Conservation (phyloP, 2,888 invertebrate genomes). For the Gari tellinella region DNA sequence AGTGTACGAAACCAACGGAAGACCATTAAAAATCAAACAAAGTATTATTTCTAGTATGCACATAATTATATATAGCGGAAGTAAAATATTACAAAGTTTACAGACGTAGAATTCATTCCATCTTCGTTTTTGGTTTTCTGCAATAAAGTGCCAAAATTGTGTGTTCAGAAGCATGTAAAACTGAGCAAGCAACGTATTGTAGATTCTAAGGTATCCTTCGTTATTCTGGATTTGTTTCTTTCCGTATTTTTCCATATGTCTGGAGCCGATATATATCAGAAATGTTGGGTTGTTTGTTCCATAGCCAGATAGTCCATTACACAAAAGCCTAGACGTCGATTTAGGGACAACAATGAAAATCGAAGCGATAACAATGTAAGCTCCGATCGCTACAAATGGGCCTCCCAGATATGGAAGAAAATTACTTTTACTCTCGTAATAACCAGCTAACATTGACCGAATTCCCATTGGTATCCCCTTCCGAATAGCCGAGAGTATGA, state of each 20-base stretch:
- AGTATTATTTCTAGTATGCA: constrained; percentile 44
- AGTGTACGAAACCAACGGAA: constrained; percentile 47
- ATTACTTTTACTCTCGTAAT: constrained; percentile 40
- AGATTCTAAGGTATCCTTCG: constrained; percentile 41
- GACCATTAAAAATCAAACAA: constrained; percentile 38
- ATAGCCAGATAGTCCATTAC: constrained; percentile 25
- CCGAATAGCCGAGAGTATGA: constrained; percentile 36
- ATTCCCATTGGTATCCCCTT: constrained; percentile 60
- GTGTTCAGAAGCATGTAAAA: constrained; percentile 57
- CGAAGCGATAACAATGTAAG: constrained; percentile 38
- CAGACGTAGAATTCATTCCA: constrained; percentile 7
- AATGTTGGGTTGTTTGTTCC: not conserved
- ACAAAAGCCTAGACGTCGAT: constrained; percentile 35
- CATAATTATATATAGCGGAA: constrained; percentile 38
- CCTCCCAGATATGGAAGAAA: constrained; percentile 55
- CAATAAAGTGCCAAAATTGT: constrained; percentile 46
- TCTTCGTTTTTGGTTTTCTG: constrained; percentile 27
- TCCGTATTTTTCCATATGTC: constrained; percentile 34
- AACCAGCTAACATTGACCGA: constrained; percentile 57
- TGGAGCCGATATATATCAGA: constrained; percentile 12
- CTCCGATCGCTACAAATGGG: constrained; percentile 42
- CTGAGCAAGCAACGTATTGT: constrained; percentile 37
- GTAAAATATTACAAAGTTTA: not conserved
- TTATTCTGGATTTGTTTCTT: constrained; percentile 18
- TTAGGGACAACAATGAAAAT: constrained; percentile 36